Conservation (phyloP, 1,140 invertebrate species). For the Brachystomella parvula region DNA sequence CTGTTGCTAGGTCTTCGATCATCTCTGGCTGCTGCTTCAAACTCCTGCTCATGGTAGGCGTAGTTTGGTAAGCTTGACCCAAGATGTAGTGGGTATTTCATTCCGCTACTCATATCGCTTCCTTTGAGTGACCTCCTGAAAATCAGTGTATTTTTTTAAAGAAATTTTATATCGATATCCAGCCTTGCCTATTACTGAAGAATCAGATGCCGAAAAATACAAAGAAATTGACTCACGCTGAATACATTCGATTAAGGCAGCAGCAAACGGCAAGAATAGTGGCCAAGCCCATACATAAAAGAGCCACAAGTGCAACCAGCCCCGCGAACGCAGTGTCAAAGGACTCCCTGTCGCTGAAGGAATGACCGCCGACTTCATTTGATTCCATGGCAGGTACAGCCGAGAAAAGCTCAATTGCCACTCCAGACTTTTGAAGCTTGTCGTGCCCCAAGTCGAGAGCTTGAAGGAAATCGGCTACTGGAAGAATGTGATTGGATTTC, state of each 20-base stretch:
- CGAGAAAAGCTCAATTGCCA: constrained; percentile 32
- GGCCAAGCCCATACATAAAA: constrained; percentile 74
- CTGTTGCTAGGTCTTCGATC: constrained; percentile 75
- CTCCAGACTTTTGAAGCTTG: constrained; percentile 20
- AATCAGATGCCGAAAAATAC: neutral
- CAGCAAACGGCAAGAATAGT: constrained; percentile 81
- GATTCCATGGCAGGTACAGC: constrained; percentile 30
- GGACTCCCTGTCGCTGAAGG: constrained; percentile 51
- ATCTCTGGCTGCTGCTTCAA: constrained; percentile 41
- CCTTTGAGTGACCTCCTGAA: constrained; percentile 22
- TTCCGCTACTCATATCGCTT: constrained; percentile 27
- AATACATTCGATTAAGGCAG: constrained; percentile 57
- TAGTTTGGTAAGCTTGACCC: constrained; percentile 25
- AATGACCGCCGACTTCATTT: constrained; percentile 23
- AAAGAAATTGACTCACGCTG: constrained; percentile 11
- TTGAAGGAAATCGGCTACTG: constrained; percentile 69
- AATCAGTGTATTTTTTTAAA: too few relatives aligned
- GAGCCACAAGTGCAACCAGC: constrained; percentile 72
- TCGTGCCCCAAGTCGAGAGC: constrained; percentile 58
- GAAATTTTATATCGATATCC: too few relatives aligned
- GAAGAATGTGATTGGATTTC: constrained; percentile 61
- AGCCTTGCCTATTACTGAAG: too few relatives aligned
- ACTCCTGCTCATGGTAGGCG: constrained; percentile 23
- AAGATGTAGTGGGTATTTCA: constrained; percentile 36
- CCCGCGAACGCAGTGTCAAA: constrained; percentile 79